phyloP scores from a whole-genome alignment of 2,888 invertebrate genomes.

The Protonemura montana region DNA sequence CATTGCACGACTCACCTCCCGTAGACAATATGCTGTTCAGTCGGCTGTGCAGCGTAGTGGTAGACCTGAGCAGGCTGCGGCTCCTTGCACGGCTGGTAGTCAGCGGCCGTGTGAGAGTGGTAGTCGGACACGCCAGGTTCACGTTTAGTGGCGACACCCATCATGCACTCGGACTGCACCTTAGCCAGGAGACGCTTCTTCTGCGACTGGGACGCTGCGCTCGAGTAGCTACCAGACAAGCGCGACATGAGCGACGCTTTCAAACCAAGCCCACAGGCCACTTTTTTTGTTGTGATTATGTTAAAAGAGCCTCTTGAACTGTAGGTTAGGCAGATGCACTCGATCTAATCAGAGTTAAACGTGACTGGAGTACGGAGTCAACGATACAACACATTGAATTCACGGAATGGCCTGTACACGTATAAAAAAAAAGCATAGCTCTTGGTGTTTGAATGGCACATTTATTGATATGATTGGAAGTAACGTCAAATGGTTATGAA shows the following conservation, averaged over 20 bases:
- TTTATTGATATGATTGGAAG: no score
- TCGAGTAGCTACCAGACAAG: conserved; percentile 51
- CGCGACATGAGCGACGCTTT: neutral
- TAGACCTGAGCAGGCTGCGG: conserved; percentile 41
- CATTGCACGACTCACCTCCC: conserved; percentile 53
- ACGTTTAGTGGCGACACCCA: conserved; percentile 51
- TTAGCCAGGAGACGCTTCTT: conserved; percentile 89
- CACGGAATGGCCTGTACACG: neutral
- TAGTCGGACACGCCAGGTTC: conserved; percentile 60
- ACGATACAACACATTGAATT: neutral
- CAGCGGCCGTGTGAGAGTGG: conserved; percentile 56
- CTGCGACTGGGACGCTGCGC: conserved; percentile 75
- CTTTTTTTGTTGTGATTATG: no score
- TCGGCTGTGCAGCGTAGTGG: conserved; percentile 34
- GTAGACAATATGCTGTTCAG: conserved; percentile 62
- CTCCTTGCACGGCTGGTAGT: conserved; percentile 32
- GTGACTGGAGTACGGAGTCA: neutral
- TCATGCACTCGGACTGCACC: conserved; percentile 76
- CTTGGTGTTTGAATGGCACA: no score
- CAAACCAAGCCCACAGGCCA: no score
- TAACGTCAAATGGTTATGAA: no score
- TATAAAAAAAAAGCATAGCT: no score
- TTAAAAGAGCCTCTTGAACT: no score
- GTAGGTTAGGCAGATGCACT: no score
- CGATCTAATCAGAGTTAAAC: neutral